These are phyloP conservation scores for Lithosia quadra DNA, from an alignment of 2,888 invertebrate genomes.

Conservation along the genomic window DNA sequence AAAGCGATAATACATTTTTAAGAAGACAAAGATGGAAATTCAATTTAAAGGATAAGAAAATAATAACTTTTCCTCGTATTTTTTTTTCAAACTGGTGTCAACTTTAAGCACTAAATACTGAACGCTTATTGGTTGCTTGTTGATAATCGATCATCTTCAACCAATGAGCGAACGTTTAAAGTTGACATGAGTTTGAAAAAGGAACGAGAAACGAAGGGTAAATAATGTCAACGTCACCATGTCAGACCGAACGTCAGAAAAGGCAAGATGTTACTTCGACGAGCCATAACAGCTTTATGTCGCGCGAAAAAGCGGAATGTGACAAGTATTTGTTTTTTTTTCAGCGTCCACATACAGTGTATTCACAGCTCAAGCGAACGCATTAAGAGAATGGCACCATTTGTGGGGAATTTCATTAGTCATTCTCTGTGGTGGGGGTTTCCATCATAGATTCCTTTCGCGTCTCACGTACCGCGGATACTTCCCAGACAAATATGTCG, in stretches of 20 bases:
- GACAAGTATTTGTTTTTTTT: constrained; percentile 56
- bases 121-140: neutral
- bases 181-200: neutral
- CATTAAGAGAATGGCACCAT: constrained; percentile 69
- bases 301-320: constrained; percentile 34
- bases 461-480: constrained; percentile 61
- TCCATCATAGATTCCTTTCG: constrained; percentile 69
- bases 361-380: constrained; percentile 58
- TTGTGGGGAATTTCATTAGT: constrained; percentile 74
- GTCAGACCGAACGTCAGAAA: neutral
- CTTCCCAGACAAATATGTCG: constrained; percentile 64
- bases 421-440: constrained; percentile 64
- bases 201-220: neutral
- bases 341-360: constrained; percentile 45
- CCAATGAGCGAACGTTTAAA: neutral
- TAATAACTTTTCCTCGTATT: neutral
- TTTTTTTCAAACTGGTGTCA: neutral
- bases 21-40: constrained; percentile 1
- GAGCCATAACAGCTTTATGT: constrained; percentile 36
- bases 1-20: neutral
- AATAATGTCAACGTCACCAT: neutral
- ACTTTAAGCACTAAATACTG: neutral
- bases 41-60: neutral
- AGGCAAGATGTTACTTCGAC: neutral
- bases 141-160: neutral